Conservation (phyloP, 2,797 vertebrate species). For the Ispidina lecontei region DNA sequence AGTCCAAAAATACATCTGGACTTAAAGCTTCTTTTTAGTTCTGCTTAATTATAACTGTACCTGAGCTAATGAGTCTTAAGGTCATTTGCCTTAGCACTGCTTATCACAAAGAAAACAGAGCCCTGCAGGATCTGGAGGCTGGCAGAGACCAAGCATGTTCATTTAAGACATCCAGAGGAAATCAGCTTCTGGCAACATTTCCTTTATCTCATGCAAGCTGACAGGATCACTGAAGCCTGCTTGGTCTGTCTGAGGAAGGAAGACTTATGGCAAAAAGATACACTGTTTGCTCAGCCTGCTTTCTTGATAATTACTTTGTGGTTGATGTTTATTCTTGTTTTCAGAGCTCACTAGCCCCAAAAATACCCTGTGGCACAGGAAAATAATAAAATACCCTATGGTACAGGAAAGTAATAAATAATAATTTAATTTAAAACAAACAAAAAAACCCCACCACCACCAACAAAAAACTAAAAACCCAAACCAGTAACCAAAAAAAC, state of each 20-base stretch:
- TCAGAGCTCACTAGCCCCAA: neutral
- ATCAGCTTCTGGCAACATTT: conserved; percentile 23
- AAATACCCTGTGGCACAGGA: conserved; percentile 7
- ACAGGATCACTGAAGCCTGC: neutral
- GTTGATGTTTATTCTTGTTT: neutral
- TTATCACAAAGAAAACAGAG: neutral
- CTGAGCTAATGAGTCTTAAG: neutral
- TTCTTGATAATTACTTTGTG: conserved; percentile 52
- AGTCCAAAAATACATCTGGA: neutral
- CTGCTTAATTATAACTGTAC: neutral
- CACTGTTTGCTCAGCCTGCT: neutral
- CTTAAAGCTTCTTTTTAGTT: neutral
- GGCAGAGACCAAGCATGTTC: neutral
- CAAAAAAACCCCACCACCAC: too few relatives aligned
- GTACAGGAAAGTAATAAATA: neutral
- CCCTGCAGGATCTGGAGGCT: neutral
- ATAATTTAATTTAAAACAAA: neutral
- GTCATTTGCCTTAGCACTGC: neutral
- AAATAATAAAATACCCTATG: neutral
- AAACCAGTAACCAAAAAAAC: too few relatives aligned
- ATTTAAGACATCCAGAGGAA: neutral
- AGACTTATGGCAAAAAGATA: conserved; percentile 15
- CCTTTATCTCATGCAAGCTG: neutral
- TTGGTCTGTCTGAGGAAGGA: conserved; percentile 29
- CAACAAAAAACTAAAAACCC: too few relatives aligned